phyloP scores from a whole-genome alignment of 2,888 invertebrate genomes.

The Ashinkailepas kermadecensis region DNA sequence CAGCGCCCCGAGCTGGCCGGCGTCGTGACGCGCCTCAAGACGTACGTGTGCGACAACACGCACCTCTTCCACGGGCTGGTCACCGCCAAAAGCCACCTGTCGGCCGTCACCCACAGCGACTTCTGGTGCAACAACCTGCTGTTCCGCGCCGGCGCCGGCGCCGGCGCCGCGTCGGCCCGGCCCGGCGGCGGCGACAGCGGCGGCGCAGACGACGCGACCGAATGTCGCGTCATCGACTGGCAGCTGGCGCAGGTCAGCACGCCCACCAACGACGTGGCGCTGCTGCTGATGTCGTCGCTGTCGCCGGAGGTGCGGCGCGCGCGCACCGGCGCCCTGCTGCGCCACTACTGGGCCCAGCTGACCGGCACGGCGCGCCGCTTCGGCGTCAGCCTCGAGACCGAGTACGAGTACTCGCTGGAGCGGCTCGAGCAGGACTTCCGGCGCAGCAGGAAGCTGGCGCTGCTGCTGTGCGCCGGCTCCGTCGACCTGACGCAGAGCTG shows the following conservation, averaged over 20 bases:
- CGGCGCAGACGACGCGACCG: constrained; percentile 34
- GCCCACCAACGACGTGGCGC: constrained; percentile 69
- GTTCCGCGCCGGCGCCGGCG: constrained; percentile 50
- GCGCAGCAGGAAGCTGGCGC: constrained; percentile 62
- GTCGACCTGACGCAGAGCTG: constrained; percentile 72
- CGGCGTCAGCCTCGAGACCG: constrained; percentile 46
- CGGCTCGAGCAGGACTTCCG: constrained; percentile 52
- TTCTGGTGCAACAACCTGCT: constrained; percentile 76
- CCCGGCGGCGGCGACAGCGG: too few relatives aligned
- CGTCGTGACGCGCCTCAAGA: constrained; percentile 27
- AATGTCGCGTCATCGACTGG: constrained; percentile 69
- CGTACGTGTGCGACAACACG: constrained; percentile 27
- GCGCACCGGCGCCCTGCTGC: constrained; percentile 53
- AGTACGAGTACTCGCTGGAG: constrained; percentile 50
- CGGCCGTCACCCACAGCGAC: constrained; percentile 70
- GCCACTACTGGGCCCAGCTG: constrained; percentile 60
- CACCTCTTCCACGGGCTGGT: constrained; percentile 29
- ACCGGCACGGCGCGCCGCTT: constrained; percentile 54
- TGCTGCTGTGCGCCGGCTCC: constrained; percentile 68
- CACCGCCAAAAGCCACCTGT: constrained; percentile 45
- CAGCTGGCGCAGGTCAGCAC: constrained; percentile 63
- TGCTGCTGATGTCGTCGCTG: constrained; percentile 60
- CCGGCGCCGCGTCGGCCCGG: too few relatives aligned
- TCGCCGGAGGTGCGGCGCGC: constrained; percentile 60
- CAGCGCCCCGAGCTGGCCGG: constrained; percentile 27